Evolutionary conservation across 2,888 invertebrate species (phyloP).

Genomic region (Lochmaea crataegi): DNA sequence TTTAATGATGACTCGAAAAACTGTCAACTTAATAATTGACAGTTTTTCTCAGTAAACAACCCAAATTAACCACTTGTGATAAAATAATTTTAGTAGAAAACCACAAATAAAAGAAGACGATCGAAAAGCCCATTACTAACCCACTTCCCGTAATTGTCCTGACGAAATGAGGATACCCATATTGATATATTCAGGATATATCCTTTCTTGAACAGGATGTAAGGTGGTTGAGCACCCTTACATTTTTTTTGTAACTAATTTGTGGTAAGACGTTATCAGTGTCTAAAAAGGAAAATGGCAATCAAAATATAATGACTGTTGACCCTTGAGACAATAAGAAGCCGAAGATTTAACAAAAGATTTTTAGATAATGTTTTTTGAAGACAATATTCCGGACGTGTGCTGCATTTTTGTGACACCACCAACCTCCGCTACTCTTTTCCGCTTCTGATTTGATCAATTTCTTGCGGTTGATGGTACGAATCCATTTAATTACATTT

Average conservation of each 20-base stretch:
- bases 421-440: too few relatives aligned
- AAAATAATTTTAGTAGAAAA: not conserved
- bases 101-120: not conserved
- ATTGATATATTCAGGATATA: conserved; percentile 32
- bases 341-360: conserved; percentile 5
- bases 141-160: conserved; percentile 17
- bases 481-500: not conserved
- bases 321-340: conserved; percentile 27
- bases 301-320: conserved; percentile 45
- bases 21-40: too few relatives aligned
- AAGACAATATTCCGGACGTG: not conserved
- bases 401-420: not conserved
- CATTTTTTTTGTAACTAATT: conserved; percentile 39
- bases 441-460: not conserved
- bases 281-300: conserved; percentile 46
- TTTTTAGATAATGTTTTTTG: not conserved
- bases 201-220: conserved; percentile 22
- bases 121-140: not conserved
- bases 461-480: not conserved
- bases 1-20: too few relatives aligned
- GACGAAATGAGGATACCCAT: conserved; percentile 11
- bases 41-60: too few relatives aligned
- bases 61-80: too few relatives aligned
- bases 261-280: conserved; percentile 48
- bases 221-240: conserved; percentile 30